A percentile compares a stretch with the other conserved stretches of the same genome.
Conservation (phyloP, 2,113 vertebrate species). For the Neodon shergylaensis region DNA sequence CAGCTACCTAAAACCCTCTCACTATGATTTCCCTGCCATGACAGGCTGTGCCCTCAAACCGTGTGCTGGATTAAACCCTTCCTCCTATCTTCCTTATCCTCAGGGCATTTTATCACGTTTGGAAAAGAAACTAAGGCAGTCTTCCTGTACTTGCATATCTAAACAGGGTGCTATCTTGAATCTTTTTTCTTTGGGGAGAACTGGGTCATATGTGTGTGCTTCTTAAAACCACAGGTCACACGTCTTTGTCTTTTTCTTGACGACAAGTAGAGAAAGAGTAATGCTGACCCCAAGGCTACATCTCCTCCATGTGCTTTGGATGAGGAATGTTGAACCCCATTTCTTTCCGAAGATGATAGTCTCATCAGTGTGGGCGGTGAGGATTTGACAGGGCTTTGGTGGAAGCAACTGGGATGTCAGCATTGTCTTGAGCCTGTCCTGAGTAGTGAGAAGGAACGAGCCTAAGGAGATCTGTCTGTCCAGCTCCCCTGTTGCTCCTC, state of each 20-base stretch:
- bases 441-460: not conserved
- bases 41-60: not conserved
- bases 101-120: not conserved
- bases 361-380: not conserved
- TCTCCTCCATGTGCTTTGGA: not conserved
- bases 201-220: not conserved
- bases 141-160: not conserved
- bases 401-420: not conserved
- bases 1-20: not conserved
- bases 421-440: rapidly evolving
- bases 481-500: not conserved
- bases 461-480: not conserved
- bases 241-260: not conserved
- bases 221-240: rapidly evolving
- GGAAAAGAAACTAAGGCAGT: not conserved
- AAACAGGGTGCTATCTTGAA: rapidly evolving
- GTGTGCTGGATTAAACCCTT: not conserved
- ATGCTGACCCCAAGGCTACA: not conserved
- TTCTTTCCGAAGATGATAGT: not conserved
- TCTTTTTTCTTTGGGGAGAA: not conserved
- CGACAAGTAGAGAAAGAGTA: not conserved
- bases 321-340: not conserved
- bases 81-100: not conserved
- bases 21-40: too few relatives aligned
- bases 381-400: too few relatives aligned